Evolutionary conservation across 2,888 invertebrate species (phyloP), one percentile per base, ranked within the genome.

Genomic region (Drosophila formosana): DNA sequence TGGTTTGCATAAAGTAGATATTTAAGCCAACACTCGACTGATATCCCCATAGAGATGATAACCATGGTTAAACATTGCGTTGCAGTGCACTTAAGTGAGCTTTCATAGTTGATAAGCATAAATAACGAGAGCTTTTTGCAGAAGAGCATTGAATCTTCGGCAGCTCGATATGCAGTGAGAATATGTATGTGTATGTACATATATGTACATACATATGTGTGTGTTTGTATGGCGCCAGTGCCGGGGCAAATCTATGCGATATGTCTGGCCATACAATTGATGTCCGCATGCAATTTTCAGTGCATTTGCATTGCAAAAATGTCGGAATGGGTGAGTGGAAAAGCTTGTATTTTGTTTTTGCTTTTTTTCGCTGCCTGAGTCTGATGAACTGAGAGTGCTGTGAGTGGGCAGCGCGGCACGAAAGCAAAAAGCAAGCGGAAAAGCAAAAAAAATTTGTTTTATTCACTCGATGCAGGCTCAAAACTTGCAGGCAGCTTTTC

Each of bases 261-360:
- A 37, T 73, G 68, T 73, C 62, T 73, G 63, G 51, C 32, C 47
- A 57, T 67, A 64, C 50, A 66, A 41, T 78, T 76, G 49, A 72
- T 78, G 65, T 69, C 60, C 78, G 55, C 60, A 80, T 80, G 81
- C 69, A 80, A 83, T 83, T 87, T 78, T 65, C 71, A 80, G 87
- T 83, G 87, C 84, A 78, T 83, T 81, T 86, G 74, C 86, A 86
- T 80, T 74, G 83, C 70, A 63, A 65, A 37, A 64, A 61, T 61
- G 64, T 49, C 52, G 41, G 52, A 37, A 45, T 61, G 65, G 84
- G 45, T 57, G 72, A 43, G 49, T 50, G 51, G 46, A 34, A 68
- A 52, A 73, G 75, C 75, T 78, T 30, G 5, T 4, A 6, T 30
- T 30, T 30, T 30, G 7, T 30, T 30, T 30, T 61, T 65, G 26